Evolutionary conservation across 2,888 invertebrate genomes (phyloP), one percentile per base, ranked within the genome.

Genomic region (Ormyrus labotus): DNA sequence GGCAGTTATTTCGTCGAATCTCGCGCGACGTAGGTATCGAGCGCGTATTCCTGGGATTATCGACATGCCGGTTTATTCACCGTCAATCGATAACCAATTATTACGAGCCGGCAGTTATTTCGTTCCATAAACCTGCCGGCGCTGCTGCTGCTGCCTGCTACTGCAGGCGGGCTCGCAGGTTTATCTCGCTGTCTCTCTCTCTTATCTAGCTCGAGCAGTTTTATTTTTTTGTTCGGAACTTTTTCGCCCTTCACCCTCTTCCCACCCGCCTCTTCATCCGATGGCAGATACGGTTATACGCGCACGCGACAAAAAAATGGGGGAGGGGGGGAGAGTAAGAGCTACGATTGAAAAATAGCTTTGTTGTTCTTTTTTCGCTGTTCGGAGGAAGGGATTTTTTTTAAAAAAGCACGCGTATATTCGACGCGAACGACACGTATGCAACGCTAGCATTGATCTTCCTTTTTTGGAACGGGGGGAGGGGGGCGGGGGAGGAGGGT

Each of bases 61-160:
- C 70, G 74, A 63, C 72, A 51, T 34, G 11, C 64, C n/a, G 64
- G 34, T 68, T 74, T 80, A 71, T 80, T 64, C 77, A 60, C 67
- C 83, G 84, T 84, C 84, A 84, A 86, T 86, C 86, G 85, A 85
- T 85, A 86, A 84, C 84, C 85, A 85, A 86, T 85, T 86, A 86
- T 85, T 84, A 84, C 84, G 84, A 83, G 83, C 83, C 77, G 65
- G 70, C 74, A 76, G 72, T 77, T 79, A 81, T 77, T 79, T 83
- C 77, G 63, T 81, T 77, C 69, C 50, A 80, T 70, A 75, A 75
- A 68, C 64, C 70, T 64, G 55, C 55, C 34, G 47, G 58, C 47
- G 65, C 67, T 1, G 9, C n/a, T 47, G 45, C 48, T 47, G 34
- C 47, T 4, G 4, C n/a, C 8, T n/a, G 6, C 47, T 63, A 0